A percentile compares a stretch with the other conserved stretches of the same genome.
Evolutionary conservation across 2,113 vertebrate species (phyloP).

Genomic region (Raja brachyura): DNA sequence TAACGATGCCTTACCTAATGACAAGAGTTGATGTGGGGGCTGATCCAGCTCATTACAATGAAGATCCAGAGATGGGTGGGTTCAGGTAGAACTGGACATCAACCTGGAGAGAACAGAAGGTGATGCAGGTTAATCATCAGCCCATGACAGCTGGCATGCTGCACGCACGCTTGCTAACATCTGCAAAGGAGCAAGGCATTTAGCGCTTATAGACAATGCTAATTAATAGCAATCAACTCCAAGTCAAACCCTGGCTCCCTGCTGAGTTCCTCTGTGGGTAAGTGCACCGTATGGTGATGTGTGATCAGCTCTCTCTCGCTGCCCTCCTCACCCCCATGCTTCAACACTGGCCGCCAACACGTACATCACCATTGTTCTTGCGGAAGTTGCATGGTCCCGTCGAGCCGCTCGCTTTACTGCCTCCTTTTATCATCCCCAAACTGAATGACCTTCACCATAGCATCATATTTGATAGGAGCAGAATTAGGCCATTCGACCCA

Average conservation of each 20-base stretch:
- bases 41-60: slow-evolving; percentile 5
- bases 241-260: not conserved
- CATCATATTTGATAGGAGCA: no score
- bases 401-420: no score
- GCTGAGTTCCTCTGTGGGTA: not conserved
- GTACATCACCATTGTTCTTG: not conserved
- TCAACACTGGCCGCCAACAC: not conserved
- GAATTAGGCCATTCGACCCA: no score
- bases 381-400: no score
- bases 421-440: no score
- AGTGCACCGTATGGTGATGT: not conserved
- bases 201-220: not conserved
- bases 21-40: not conserved
- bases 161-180: not conserved
- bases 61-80: no score
- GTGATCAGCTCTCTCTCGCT: not conserved
- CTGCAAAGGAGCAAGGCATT: not conserved
- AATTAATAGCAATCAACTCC: not conserved
- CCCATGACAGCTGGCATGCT: not conserved
- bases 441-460: no score
- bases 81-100: not conserved
- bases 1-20: slow-evolving; percentile 4
- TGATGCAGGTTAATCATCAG: not conserved
- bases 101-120: not conserved
- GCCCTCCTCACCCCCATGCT: not conserved